These are phyloP conservation scores for Apamea crenata DNA, from an alignment of 2,888 invertebrate genomes.

Conservation along the genomic window DNA sequence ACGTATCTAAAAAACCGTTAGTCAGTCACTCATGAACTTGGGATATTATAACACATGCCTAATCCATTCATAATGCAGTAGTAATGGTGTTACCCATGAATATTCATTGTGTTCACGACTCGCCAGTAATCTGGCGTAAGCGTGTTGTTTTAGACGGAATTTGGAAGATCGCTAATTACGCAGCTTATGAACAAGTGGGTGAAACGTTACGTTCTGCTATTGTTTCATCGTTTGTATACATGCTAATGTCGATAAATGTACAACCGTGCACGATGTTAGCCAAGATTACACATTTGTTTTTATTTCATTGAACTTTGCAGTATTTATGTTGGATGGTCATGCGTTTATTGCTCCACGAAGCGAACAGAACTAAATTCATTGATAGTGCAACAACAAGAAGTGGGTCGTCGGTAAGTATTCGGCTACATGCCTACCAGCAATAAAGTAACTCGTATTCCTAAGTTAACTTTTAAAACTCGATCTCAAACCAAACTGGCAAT, in stretches of 20 bases:
- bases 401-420: constrained; percentile 53
- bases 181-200: constrained; percentile 81
- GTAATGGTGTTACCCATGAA: constrained; percentile 74
- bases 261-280: constrained; percentile 38
- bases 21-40: constrained; percentile 67
- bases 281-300: constrained; percentile 55
- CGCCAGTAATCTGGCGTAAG: constrained; percentile 70
- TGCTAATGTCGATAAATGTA: constrained; percentile 50
- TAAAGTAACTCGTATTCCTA: constrained; percentile 42
- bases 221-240: constrained; percentile 67
- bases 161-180: constrained; percentile 78
- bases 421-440: constrained; percentile 35
- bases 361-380: constrained; percentile 49
- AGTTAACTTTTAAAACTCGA: constrained; percentile 42
- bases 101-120: constrained; percentile 74
- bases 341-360: constrained; percentile 53
- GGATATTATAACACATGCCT: constrained; percentile 70
- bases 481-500: constrained; percentile 24
- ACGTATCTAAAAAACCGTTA: constrained; percentile 67
- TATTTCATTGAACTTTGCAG: constrained; percentile 57
- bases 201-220: constrained; percentile 74
- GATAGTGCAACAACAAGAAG: constrained; percentile 56
- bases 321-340: constrained; percentile 58
- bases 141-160: constrained; percentile 63
- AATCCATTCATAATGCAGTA: constrained; percentile 74